A percentile compares a stretch with the other conserved stretches of the same genome.
Evolutionary conservation across 30 jellyfish, hydroid and myxozoan species (phyloP).

Genomic region (Cassiopea andromeda): DNA sequence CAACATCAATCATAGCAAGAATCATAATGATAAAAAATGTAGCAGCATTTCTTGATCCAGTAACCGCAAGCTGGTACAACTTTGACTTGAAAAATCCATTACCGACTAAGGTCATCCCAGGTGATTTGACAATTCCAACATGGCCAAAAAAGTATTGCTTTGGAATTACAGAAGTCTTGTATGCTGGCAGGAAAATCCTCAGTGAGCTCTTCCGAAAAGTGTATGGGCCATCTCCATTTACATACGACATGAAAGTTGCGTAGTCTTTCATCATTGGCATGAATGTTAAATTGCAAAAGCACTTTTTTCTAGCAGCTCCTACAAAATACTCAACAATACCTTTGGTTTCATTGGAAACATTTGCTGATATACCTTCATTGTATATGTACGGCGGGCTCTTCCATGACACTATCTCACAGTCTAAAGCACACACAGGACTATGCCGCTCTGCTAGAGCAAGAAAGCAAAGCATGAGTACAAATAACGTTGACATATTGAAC

Average conservation of each 20-base stretch:
- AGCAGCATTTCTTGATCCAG: conserved; percentile 22
- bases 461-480: background rate
- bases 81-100: conserved; percentile 30
- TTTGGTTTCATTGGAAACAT: background rate
- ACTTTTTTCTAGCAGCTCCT: background rate
- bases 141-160: background rate
- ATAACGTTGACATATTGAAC: background rate
- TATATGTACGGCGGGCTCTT: conserved; percentile 51
- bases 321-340: background rate
- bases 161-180: background rate
- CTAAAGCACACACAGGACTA: background rate
- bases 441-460: background rate
- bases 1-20: conserved; percentile 30
- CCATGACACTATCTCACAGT: conserved; percentile 43
- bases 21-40: conserved; percentile 12
- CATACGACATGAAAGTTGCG: conserved; percentile 16
- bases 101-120: conserved; percentile 56
- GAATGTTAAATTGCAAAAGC: background rate
- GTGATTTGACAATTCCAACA: conserved; percentile 43
- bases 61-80: conserved; percentile 22
- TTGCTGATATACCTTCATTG: background rate
- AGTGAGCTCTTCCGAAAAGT: background rate
- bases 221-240: background rate
- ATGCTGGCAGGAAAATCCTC: conserved; percentile 48
- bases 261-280: background rate